Evolutionary conservation across 2,888 invertebrate genomes (phyloP).

Genomic region (Eucera pruinosa): DNA sequence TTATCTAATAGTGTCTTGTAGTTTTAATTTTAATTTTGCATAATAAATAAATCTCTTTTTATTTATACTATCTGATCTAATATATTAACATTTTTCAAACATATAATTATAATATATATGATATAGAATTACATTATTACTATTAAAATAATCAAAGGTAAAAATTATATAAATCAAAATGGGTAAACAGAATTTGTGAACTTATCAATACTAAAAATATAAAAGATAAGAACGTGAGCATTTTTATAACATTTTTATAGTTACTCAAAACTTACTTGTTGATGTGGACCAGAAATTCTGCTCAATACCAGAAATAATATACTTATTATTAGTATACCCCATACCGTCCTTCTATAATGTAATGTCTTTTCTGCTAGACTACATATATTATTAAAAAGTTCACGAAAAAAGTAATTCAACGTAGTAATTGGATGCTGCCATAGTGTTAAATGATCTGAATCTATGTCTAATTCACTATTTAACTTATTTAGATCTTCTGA

Average conservation of each 20-base stretch:
- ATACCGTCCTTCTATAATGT: slow-evolving; percentile 78
- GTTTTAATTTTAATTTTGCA: too few relatives aligned
- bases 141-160: too few relatives aligned
- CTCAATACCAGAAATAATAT: slow-evolving; percentile 78
- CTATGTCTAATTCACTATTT: slow-evolving; percentile 68
- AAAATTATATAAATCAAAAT: too few relatives aligned
- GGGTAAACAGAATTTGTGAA: too few relatives aligned
- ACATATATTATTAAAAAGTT: slow-evolving; percentile 80
- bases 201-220: too few relatives aligned
- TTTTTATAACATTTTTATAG: neutral
- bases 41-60: too few relatives aligned
- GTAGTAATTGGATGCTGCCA: slow-evolving; percentile 83
- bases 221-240: too few relatives aligned
- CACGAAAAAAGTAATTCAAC: slow-evolving; percentile 81
- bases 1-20: too few relatives aligned
- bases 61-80: too few relatives aligned
- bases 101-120: too few relatives aligned
- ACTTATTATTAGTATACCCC: slow-evolving; percentile 77
- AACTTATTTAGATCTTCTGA: slow-evolving; percentile 45
- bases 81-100: too few relatives aligned
- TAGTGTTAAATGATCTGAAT: slow-evolving; percentile 80
- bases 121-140: too few relatives aligned
- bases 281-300: slow-evolving; percentile 81
- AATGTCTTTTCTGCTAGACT: slow-evolving; percentile 79
- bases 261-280: slow-evolving; percentile 75